Evolutionary conservation across 2,888 invertebrate species (phyloP).

Genomic region (Eristalis intricaria): DNA sequence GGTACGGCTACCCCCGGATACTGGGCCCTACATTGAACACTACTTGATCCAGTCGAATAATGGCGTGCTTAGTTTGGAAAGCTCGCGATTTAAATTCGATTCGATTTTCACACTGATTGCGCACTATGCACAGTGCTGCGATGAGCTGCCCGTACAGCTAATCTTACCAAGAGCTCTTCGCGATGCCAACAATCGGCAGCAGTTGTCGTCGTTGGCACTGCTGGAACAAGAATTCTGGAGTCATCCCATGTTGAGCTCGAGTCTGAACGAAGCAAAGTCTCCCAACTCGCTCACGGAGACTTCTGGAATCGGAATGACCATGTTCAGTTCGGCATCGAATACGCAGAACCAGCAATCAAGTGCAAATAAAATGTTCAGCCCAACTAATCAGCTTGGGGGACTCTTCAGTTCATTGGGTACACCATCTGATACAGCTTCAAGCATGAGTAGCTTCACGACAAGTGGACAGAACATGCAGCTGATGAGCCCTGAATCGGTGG

Average conservation of each 20-base stretch:
- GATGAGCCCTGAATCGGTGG: slow-evolving; percentile 84
- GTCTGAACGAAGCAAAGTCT: slow-evolving; percentile 82
- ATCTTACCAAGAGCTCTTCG: slow-evolving; percentile 92
- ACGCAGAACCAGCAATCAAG: slow-evolving; percentile 73
- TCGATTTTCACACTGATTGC: slow-evolving; percentile 96
- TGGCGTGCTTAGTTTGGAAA: slow-evolving; percentile 93
- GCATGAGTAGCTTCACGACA: slow-evolving; percentile 88
- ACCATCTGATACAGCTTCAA: slow-evolving; percentile 87
- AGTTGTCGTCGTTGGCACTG: slow-evolving; percentile 93
- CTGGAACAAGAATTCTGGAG: slow-evolving; percentile 94
- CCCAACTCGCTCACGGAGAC: slow-evolving; percentile 81
- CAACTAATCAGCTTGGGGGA: slow-evolving; percentile 76
- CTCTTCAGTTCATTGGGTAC: slow-evolving; percentile 82
- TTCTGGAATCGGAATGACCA: slow-evolving; percentile 81
- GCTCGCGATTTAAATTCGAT: slow-evolving; percentile 95
- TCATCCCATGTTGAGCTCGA: slow-evolving; percentile 89
- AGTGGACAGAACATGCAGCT: slow-evolving; percentile 81
- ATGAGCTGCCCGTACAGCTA: slow-evolving; percentile 95
- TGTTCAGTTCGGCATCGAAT: slow-evolving; percentile 77
- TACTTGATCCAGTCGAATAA: slow-evolving; percentile 94
- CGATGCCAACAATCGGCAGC: slow-evolving; percentile 94
- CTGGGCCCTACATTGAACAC: slow-evolving; percentile 96
- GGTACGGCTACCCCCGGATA: slow-evolving; percentile 92
- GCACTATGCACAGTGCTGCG: slow-evolving; percentile 96
- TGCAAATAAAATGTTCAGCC: slow-evolving; percentile 78